Conservation (phyloP, 53 echinoderm and acorn worm species). For the Luidia sarsii region DNA sequence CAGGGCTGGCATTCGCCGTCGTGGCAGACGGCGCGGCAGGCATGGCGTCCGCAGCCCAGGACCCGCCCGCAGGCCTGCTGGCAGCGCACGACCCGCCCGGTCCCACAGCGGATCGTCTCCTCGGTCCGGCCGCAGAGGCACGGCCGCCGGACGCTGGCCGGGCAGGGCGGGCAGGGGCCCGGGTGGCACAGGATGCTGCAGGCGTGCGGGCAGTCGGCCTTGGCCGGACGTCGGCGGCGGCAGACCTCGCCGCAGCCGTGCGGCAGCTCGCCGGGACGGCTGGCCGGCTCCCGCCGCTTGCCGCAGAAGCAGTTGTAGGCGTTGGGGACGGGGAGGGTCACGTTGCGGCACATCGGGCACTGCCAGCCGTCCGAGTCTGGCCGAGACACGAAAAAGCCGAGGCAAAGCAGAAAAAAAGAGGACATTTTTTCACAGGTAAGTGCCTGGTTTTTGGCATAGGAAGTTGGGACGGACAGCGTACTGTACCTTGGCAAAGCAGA, state of each 20-base stretch:
- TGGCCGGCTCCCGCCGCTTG: conserved; percentile 77
- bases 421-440: too few species aligned
- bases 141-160: conserved; percentile 69
- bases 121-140: conserved; percentile 75
- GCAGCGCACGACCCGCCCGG: conserved; percentile 73
- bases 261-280: conserved; percentile 82
- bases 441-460: too few species aligned
- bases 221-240: conserved; percentile 68
- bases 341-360: conserved; percentile 89
- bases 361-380: conserved; percentile 93
- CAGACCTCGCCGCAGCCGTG: conserved; percentile 98
- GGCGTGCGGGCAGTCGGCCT: conserved; percentile 76
- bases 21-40: conserved; percentile 79
- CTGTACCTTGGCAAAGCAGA: too few species aligned
- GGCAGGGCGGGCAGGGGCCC: conserved; percentile 93
- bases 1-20: conserved; percentile 70
- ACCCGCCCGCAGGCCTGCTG: conserved; percentile 61
- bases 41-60: conserved; percentile 77
- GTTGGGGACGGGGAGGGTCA: conserved; percentile 71
- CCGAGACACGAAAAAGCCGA: neutral
- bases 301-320: conserved; percentile 96
- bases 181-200: conserved; percentile 97
- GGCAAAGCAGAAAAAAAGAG: too few species aligned
- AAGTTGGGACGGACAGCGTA: too few species aligned
- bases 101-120: conserved; percentile 84